Percentiles rank a stretch among this genome's conserved stretches.
Evolutionary conservation across 53 echinoderm and acorn worm species (phyloP).

Genomic region (Crossaster papposus): DNA sequence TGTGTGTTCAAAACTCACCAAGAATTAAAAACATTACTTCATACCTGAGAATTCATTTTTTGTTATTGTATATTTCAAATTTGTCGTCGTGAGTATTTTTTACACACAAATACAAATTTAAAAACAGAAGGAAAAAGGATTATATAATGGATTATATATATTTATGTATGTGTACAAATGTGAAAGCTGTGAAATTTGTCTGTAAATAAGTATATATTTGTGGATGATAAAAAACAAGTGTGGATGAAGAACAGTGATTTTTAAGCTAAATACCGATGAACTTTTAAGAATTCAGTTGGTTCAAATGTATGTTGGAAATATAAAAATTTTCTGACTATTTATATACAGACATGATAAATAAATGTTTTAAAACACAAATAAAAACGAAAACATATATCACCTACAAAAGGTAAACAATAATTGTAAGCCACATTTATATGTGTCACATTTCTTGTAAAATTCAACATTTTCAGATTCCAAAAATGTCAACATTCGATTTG

Average conservation of each 20-base stretch:
- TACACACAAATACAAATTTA: constrained; percentile 44
- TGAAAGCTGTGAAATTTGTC: constrained; percentile 11
- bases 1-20: not conserved
- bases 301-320: too few relatives aligned
- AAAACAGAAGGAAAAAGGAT: not conserved
- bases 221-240: not conserved
- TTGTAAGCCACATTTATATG: not conserved
- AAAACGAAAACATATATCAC: not conserved
- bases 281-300: not conserved
- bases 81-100: constrained; percentile 21
- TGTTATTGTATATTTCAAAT: constrained; percentile 17
- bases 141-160: constrained; percentile 44
- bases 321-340: too few relatives aligned
- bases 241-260: not conserved
- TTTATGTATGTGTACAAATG: constrained; percentile 48
- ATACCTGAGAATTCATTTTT: not conserved
- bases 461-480: not conserved
- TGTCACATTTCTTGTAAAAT: not conserved
- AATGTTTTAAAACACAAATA: not conserved
- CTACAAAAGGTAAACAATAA: not conserved
- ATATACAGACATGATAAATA: too few relatives aligned
- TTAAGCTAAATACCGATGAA: not conserved
- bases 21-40: not conserved
- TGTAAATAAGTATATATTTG: constrained; percentile 13
- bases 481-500: too few relatives aligned